Conservation (phyloP, 2,113 vertebrate genomes). For the Antigone vipio region DNA sequence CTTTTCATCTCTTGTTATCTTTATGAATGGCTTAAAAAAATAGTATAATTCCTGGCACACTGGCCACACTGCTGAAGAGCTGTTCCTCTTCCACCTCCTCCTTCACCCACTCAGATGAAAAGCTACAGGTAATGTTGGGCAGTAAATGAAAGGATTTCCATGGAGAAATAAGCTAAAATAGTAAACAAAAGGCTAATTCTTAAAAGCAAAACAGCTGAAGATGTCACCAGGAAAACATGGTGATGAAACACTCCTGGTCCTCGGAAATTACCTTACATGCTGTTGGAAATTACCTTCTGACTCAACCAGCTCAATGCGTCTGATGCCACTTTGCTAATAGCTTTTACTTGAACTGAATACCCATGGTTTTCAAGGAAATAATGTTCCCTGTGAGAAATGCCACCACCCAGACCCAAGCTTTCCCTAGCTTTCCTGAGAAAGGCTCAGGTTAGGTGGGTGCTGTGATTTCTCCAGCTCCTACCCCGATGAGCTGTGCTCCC, state of each 20-base stretch:
- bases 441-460: background rate
- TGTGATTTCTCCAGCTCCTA: background rate
- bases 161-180: background rate
- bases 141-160: slow-evolving; percentile 25
- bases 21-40: background rate
- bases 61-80: background rate
- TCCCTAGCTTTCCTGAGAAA: background rate
- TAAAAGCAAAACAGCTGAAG: slow-evolving; percentile 3
- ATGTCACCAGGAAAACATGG: background rate
- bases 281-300: slow-evolving; percentile 20
- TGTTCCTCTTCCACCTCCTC: background rate
- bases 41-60: background rate
- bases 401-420: background rate
- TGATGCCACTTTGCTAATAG: background rate
- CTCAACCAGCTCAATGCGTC: background rate
- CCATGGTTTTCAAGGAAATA: background rate
- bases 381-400: background rate
- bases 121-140: background rate
- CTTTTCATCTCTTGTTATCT: slow-evolving; percentile 15
- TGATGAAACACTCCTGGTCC: background rate
- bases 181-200: slow-evolving; percentile 6
- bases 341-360: background rate
- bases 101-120: background rate
- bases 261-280: background rate
- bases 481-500: background rate